Conservation (phyloP, 2,113 vertebrate genomes). For the Centrocercus urophasianus region DNA sequence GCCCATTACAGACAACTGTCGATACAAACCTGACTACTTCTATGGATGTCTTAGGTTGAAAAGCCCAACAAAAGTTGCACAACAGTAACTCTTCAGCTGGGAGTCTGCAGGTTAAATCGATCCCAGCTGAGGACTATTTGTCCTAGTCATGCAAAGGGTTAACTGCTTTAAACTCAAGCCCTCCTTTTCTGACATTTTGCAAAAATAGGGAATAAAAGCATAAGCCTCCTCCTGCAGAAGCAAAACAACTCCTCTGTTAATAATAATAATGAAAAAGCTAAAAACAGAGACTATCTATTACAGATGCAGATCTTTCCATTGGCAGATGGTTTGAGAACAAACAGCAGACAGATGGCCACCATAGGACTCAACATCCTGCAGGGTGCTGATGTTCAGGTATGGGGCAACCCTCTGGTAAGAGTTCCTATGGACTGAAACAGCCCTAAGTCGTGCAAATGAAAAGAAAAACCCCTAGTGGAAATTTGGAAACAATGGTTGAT, state of each 20-base stretch:
- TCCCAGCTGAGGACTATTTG: not conserved
- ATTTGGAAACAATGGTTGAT: not conserved
- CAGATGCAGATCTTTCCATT: not conserved
- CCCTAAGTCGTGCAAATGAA: not conserved
- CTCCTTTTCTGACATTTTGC: not conserved
- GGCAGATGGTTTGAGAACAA: not conserved
- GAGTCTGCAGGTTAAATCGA: not conserved
- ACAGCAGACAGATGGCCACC: not conserved
- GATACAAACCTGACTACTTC: not conserved
- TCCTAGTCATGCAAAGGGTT: not conserved
- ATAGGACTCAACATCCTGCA: not conserved
- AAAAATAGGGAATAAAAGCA: not conserved
- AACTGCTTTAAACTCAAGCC: not conserved
- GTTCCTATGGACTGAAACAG: not conserved
- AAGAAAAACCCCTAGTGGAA: not conserved
- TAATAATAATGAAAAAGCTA: not conserved
- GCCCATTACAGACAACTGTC: conserved; percentile 54
- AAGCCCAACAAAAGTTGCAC: not conserved
- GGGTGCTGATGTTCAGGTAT: not conserved
- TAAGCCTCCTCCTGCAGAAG: not conserved
- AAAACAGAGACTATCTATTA: not conserved
- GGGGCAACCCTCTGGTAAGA: not conserved
- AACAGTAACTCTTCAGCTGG: not conserved
- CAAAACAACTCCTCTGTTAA: not conserved
- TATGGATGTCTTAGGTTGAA: not conserved